Conservation (phyloP, 2,888 invertebrate species). For the Scaptodrosophila latifasciaeformis region DNA sequence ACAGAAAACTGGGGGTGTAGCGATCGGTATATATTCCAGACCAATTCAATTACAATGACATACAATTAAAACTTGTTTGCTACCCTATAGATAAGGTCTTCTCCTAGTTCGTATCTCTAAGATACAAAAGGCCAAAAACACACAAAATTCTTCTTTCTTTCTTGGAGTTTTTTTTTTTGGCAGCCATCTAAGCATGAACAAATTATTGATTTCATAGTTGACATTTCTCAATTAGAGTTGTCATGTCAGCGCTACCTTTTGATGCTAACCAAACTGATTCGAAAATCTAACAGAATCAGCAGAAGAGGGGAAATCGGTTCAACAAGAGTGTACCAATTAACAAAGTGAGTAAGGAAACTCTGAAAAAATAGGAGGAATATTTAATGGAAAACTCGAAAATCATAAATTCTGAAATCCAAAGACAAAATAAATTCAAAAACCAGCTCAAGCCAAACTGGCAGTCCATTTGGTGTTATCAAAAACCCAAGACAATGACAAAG, state of each 20-base stretch:
- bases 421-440: no score
- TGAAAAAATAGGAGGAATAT: no score
- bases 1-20: slow-evolving; percentile 14
- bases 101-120: slow-evolving; percentile 26
- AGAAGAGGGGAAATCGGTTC: no score
- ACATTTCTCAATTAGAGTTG: slow-evolving; percentile 62
- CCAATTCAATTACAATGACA: slow-evolving; percentile 69
- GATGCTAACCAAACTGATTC: slow-evolving; percentile 25
- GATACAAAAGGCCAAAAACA: no score
- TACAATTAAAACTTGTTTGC: slow-evolving; percentile 67
- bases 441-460: no score
- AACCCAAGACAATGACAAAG: slow-evolving; percentile 71
- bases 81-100: slow-evolving; percentile 36
- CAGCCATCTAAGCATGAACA: slow-evolving; percentile 36
- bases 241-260: slow-evolving; percentile 57
- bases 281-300: no score
- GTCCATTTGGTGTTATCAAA: slow-evolving; percentile 67
- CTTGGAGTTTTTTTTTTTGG: slow-evolving; percentile 8
- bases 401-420: no score
- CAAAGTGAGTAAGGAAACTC: no score
- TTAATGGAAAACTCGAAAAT: no score
- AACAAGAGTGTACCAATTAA: no score
- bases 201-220: slow-evolving; percentile 33
- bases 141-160: no score
- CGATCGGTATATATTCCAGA: slow-evolving; percentile 12